Evolutionary conservation across 1,140 invertebrate species (phyloP).

Genomic region (Caenorhabditis remanei): DNA sequence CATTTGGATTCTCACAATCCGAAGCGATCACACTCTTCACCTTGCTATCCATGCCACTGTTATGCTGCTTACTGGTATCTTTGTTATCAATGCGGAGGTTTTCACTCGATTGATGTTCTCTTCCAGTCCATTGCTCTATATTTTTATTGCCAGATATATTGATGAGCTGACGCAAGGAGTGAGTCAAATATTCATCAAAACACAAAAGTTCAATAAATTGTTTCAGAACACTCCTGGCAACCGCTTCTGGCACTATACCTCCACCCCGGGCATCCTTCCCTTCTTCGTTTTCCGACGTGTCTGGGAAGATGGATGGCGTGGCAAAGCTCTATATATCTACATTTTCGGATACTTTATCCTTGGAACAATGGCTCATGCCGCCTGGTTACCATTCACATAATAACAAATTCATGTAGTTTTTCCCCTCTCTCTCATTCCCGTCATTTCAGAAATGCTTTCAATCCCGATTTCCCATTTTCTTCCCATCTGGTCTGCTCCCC

Average conservation of each 20-base stretch:
- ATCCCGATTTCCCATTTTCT: no score
- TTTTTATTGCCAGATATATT: conserved; percentile 45
- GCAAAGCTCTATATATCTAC: conserved; percentile 49
- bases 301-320: conserved; percentile 36
- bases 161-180: conserved; percentile 43
- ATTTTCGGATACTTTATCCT: conserved; percentile 50
- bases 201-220: neutral
- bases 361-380: conserved; percentile 54
- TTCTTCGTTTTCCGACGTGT: conserved; percentile 37
- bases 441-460: no score
- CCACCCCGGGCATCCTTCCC: conserved; percentile 1
- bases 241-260: conserved; percentile 10
- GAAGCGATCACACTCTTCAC: conserved; percentile 19
- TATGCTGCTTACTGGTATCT: conserved; percentile 8
- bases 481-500: no score
- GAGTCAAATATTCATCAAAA: neutral
- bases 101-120: conserved; percentile 60
- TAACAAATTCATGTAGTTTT: neutral
- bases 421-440: neutral
- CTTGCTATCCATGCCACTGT: conserved; percentile 32
- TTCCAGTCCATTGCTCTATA: conserved; percentile 53
- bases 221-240: conserved; percentile 16
- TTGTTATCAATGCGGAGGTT: conserved; percentile 57
- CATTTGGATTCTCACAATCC: conserved; percentile 14
- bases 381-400: conserved; percentile 59